phyloP scores from a whole-genome alignment of 2,888 invertebrate genomes.

The Schizaphis graminum region DNA sequence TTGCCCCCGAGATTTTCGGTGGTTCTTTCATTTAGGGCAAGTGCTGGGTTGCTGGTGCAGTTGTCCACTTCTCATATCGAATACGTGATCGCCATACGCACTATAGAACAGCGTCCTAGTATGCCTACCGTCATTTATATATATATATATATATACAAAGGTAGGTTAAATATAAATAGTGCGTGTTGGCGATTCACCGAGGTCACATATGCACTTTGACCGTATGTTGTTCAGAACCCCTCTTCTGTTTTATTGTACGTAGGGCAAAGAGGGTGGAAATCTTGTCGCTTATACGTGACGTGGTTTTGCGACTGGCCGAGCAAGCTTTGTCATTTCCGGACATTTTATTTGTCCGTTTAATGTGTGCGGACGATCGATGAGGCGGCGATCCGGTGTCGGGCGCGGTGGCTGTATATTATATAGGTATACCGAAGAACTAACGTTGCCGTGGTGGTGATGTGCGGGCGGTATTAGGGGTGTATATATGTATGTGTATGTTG shows the following conservation, averaged over 20 bases:
- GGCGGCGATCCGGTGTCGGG: neutral
- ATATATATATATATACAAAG: neutral
- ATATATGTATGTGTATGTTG: neutral
- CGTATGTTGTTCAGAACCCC: neutral
- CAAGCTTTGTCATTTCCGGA: constrained; percentile 59
- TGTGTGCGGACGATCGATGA: constrained; percentile 52
- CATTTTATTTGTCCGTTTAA: constrained; percentile 56
- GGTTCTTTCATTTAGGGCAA: constrained; percentile 61
- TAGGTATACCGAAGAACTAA: neutral
- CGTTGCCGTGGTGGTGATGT: neutral
- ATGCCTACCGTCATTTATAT: neutral
- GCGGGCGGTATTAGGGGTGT: neutral
- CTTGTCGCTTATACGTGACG: constrained; percentile 64
- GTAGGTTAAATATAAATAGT: neutral
- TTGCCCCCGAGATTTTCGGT: constrained; percentile 61
- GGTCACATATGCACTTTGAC: constrained; percentile 41
- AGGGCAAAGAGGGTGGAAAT: constrained; percentile 29
- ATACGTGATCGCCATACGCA: constrained; percentile 60
- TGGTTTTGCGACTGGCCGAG: constrained; percentile 50
- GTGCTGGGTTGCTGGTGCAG: neutral
- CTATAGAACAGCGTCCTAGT: neutral
- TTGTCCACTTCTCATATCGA: constrained; percentile 65
- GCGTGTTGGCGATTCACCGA: neutral
- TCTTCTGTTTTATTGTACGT: constrained; percentile 15
- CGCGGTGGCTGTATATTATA: neutral